Evolutionary conservation across 2,113 vertebrate genomes (phyloP).

Genomic region (Cricetomys ansorgei): DNA sequence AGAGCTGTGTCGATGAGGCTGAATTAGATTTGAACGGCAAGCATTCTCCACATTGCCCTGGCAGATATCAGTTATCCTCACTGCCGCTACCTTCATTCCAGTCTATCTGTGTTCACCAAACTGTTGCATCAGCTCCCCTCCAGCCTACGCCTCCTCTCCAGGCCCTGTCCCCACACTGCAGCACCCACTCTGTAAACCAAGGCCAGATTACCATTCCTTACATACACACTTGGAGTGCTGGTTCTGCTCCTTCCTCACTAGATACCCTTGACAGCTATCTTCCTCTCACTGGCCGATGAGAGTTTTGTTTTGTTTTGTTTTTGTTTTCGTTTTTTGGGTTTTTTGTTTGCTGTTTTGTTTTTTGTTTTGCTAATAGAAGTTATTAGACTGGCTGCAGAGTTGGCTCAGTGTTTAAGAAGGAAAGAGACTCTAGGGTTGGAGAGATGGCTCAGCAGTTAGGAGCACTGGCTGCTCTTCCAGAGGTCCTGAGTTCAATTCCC

Average conservation of each 20-base stretch:
- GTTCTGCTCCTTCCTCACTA: constrained; percentile 4
- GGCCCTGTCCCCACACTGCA: neutral
- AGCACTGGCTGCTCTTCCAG: no score
- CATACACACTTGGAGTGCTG: neutral
- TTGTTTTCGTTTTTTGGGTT: neutral
- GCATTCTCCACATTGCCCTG: neutral
- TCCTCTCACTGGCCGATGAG: neutral
- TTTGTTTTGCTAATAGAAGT: neutral
- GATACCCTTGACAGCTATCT: neutral
- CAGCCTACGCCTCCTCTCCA: constrained; percentile 9
- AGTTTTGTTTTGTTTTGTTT: neutral
- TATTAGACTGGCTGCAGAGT: no score
- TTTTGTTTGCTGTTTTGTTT: neutral
- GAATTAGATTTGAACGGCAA: neutral
- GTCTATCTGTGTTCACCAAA: neutral
- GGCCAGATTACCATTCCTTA: neutral
- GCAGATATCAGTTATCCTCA: constrained; percentile 6
- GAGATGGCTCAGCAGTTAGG: no score
- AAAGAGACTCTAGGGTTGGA: no score
- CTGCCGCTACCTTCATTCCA: neutral
- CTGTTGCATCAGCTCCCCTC: neutral
- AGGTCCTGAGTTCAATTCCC: no score
- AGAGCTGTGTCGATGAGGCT: neutral
- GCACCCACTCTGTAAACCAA: neutral
- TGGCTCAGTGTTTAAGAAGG: no score